phyloP scores from a whole-genome alignment of 2,113 vertebrate species.

The Sardina pilchardus region DNA sequence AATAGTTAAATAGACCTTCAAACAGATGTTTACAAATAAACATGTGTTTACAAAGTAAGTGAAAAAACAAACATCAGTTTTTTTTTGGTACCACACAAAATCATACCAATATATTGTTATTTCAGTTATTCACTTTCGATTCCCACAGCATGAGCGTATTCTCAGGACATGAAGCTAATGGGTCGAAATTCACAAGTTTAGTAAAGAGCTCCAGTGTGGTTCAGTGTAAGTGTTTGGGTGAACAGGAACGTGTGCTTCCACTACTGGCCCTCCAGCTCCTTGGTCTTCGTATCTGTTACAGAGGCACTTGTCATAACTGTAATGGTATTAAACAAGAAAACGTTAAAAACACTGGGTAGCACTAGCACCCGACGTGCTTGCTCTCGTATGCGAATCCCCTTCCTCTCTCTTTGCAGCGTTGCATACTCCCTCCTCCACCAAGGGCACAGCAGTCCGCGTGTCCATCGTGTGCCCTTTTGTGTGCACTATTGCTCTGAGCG shows the following conservation, averaged over 20 bases:
- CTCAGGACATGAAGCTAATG: neutral
- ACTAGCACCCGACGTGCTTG: neutral
- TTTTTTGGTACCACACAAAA: neutral
- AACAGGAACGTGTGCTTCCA: neutral
- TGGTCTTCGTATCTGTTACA: conserved; percentile 25
- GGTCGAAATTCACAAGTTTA: neutral
- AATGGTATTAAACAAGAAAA: neutral
- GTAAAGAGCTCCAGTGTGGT: neutral
- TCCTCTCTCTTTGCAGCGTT: neutral
- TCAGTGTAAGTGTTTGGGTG: neutral
- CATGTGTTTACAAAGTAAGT: neutral
- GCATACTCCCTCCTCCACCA: too few relatives aligned
- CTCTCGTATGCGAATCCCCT: neutral
- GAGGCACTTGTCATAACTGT: conserved; percentile 41
- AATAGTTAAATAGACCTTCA: neutral
- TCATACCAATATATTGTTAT: neutral
- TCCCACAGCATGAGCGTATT: neutral
- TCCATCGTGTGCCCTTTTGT: neutral
- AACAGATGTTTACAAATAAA: neutral
- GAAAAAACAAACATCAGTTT: neutral
- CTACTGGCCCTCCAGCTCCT: neutral
- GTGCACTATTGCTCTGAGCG: conserved; percentile 12
- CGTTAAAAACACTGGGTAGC: neutral
- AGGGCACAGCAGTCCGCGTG: too few relatives aligned
- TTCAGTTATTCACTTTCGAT: neutral